phyloP scores from a whole-genome alignment of 2,113 vertebrate genomes.

The Oncorhynchus nerka region DNA sequence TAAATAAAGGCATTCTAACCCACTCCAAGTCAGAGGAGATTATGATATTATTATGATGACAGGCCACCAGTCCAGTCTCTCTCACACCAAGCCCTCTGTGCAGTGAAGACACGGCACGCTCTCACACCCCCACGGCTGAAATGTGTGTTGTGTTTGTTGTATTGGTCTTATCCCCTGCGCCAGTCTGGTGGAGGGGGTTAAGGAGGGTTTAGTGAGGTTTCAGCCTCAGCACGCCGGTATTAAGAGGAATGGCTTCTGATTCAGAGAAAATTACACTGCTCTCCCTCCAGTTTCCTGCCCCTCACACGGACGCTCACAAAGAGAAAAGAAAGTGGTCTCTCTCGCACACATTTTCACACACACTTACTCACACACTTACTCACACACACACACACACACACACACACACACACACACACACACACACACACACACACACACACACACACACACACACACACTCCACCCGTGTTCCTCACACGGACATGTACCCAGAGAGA shows the following conservation, averaged over 20 bases:
- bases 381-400: not conserved
- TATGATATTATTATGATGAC: too few relatives aligned
- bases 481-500: slow-evolving; percentile 37
- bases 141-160: too few relatives aligned
- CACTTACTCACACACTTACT: slow-evolving; percentile 30
- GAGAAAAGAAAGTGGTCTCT: slow-evolving; percentile 58
- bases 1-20: too few relatives aligned
- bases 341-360: slow-evolving; percentile 14
- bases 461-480: not conserved
- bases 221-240: not conserved
- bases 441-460: slow-evolving; percentile 12
- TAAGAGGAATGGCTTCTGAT: not conserved
- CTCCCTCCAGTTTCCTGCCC: slow-evolving; percentile 51
- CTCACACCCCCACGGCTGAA: too few relatives aligned
- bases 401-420: slow-evolving; percentile 14
- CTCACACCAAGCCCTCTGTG: too few relatives aligned
- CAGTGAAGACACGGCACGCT: too few relatives aligned
- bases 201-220: too few relatives aligned
- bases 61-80: too few relatives aligned
- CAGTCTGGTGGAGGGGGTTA: too few relatives aligned
- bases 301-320: slow-evolving; percentile 37
- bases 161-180: too few relatives aligned
- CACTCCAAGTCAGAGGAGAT: too few relatives aligned
- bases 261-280: not conserved
- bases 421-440: slow-evolving; percentile 17